A percentile compares a stretch with the other conserved stretches of the same genome.
These are phyloP conservation scores for Hipparchia sbordonii DNA, from an alignment of 2,888 invertebrate genomes.

Conservation along the genomic window DNA sequence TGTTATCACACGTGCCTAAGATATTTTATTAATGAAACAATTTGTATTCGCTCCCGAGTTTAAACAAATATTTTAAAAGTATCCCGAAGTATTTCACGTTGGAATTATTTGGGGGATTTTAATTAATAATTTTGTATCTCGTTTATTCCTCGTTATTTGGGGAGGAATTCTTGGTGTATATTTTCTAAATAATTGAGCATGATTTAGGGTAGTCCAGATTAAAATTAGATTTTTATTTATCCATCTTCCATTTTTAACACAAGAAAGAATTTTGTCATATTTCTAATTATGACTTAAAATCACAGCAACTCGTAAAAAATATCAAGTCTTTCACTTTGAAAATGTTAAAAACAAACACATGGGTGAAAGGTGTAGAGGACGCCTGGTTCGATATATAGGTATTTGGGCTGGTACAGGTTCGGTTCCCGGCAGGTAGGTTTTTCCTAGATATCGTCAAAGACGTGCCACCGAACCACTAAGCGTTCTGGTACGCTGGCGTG, in stretches of 20 bases:
- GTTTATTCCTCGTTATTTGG: slow-evolving; percentile 23
- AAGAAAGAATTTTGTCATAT: no score
- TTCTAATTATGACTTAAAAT: no score
- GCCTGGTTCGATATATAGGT: no score
- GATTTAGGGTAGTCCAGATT: slow-evolving; percentile 24
- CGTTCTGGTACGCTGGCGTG: no score
- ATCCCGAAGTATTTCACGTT: slow-evolving; percentile 54
- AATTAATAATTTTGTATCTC: slow-evolving; percentile 59
- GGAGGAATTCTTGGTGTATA: slow-evolving; percentile 46
- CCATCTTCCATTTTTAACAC: not conserved
- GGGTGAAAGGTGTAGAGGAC: no score
- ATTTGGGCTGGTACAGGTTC: no score
- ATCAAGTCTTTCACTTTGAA: no score
- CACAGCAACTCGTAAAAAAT: no score
- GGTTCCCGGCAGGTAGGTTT: no score
- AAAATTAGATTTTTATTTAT: slow-evolving; percentile 17
- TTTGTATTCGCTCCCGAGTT: slow-evolving; percentile 64
- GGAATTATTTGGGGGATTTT: slow-evolving; percentile 57
- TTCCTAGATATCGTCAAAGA: no score
- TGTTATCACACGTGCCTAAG: slow-evolving; percentile 58
- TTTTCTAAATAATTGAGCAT: slow-evolving; percentile 43
- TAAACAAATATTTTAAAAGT: slow-evolving; percentile 53
- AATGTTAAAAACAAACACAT: no score
- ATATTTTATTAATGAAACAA: slow-evolving; percentile 69
- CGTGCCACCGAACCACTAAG: no score